These are phyloP conservation scores for Gibbula magus DNA, from an alignment of 2,888 invertebrate genomes.

Conservation along the genomic window DNA sequence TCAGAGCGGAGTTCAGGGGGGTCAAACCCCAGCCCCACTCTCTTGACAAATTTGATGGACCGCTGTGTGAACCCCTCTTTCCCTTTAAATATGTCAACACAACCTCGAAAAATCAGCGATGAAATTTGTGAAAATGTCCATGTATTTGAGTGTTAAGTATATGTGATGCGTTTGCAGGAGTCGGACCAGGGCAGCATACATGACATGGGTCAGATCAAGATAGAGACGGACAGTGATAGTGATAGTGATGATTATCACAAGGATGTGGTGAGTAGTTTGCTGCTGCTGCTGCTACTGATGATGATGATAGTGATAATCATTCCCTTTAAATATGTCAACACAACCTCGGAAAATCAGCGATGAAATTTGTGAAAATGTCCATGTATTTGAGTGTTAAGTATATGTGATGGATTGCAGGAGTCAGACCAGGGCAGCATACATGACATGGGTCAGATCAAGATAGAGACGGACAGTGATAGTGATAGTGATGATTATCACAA, in stretches of 20 bases:
- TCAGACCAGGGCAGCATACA: slow-evolving; percentile 56
- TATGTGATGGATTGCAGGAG: slow-evolving; percentile 51
- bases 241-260: slow-evolving; percentile 71
- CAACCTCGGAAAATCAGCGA: too few relatives aligned
- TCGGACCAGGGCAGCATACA: slow-evolving; percentile 56
- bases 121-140: not conserved
- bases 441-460: slow-evolving; percentile 23
- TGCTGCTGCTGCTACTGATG: too few relatives aligned
- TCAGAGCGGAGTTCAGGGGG: too few relatives aligned
- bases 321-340: too few relatives aligned
- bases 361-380: not conserved
- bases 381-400: not conserved
- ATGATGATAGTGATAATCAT: too few relatives aligned
- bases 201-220: slow-evolving; percentile 23
- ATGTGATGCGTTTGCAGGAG: slow-evolving; percentile 52
- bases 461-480: slow-evolving; percentile 51
- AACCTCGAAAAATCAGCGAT: too few relatives aligned
- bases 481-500: slow-evolving; percentile 71
- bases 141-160: not conserved
- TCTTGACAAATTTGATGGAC: too few relatives aligned
- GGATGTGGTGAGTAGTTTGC: slow-evolving; percentile 72
- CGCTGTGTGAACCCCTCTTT: too few relatives aligned
- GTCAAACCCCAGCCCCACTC: too few relatives aligned
- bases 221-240: slow-evolving; percentile 51
- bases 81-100: too few relatives aligned